Base-by-base conservation (phyloP, 2,888 invertebrate species). In the Ptilodon capucinus region DNA sequence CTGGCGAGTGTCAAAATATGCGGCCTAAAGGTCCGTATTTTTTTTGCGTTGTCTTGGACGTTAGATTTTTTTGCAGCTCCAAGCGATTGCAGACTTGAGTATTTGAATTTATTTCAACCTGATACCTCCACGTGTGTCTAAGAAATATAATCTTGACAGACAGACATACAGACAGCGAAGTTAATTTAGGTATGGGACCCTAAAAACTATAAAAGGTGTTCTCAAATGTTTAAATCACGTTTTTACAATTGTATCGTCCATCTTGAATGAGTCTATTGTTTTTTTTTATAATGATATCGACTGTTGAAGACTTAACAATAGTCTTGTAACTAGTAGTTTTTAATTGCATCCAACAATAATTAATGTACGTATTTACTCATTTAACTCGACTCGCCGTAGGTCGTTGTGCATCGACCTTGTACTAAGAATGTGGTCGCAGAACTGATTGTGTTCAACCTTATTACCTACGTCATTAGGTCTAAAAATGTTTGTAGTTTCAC, bases 331-430 rank as follows among this genome's bases (percentile, higher is more conserved):
- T 28, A 46, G 53, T 55, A 50, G 54, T 64, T 64, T 69, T 70
- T 66, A 68, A 74, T 70, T 68, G 60, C 64, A 64, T 57, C 58
- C 57, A 51, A 63, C 68, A 62, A 67, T 72, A 69, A 63, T 64
- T 66, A 57, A 44, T 61, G 57, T 59, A 40, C 17, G 8, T 36
- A 71, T 71, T 71, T 73, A 64, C 66, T 57, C 61, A 62, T 49
- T 63, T 64, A 64, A 63, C 64, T 64, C 67, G 54, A 57, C 66
- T 69, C 60, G 60, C 54, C 65, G 67, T 71, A 65, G 66, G 68
- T 64, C 74, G 69, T 71, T 81, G 79, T 79, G 75, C 84, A 79
- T 76, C 79, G 79, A 74, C 85, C 86, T 87, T 86, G 83, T 63
- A 13, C 52, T 34, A 74, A 79, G 85, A 85, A 86, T 86, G 87